Evolutionary conservation across 2,888 invertebrate genomes (phyloP), one percentile per base, ranked within the genome.

Genomic region (Clistopyga incitator): DNA sequence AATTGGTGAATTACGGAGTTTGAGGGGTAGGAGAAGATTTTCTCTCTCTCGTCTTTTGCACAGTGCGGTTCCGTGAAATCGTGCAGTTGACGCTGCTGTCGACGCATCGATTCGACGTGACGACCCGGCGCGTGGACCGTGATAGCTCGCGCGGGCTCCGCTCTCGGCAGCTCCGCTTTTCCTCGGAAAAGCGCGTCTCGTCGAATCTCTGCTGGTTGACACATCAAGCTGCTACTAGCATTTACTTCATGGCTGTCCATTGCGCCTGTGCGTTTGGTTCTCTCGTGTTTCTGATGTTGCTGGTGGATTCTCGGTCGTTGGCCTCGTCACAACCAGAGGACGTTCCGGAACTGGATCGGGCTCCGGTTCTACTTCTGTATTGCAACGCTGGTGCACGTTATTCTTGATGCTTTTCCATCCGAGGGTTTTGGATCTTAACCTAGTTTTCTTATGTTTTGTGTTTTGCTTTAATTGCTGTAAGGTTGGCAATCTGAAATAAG

Each of bases 61-160:
- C 54, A 25, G 25, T 18, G 65, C 34, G 11, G 56, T 47, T 64
- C 18, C 56, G 67, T 56, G n/a, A 68, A 77, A 72, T 25, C 54
- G 34, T 74, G 78, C 72, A 74, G 74, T 78, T 84, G 80, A 80
- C 80, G 77, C 59, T 68, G 54, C 71, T 71, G 82, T 83, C 74
- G 78, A 81, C 64, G 67, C 81, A 84, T 84, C 81, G 81, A 84
- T 84, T 84, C 59, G 81, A 70, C 78, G 84, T 84, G 83, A 84
- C 80, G 78, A 74, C 52, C 82, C 76, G 81, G 77, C 78, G 82
- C 75, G 75, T 78, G 85, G 59, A 71, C 52, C 76, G 81, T 81
- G 83, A 83, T 80, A 80, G 68, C 81, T 75, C 70, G 56, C 52
- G 76, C 81, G 70, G 77, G 25, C 64, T 65, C 61, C 38, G 65